Evolutionary conservation across 2,113 vertebrate genomes (phyloP), one percentile per base, ranked within the genome.

Genomic region (Lota lota): DNA sequence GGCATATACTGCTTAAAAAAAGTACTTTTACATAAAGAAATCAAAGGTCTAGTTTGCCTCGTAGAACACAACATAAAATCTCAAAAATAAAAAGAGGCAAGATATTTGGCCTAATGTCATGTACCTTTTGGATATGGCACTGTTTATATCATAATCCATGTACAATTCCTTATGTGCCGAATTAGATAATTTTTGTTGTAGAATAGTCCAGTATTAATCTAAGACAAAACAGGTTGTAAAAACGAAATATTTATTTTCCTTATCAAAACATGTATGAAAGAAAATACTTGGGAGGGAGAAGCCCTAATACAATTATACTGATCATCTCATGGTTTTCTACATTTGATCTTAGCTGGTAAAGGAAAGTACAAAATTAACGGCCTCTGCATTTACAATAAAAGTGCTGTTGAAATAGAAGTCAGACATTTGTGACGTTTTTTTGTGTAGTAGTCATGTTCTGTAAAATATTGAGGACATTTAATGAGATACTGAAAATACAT

Each of bases 361-460:
- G 53, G 14, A 56, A n/a, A 22, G 18, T 63, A 63, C 16, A 64
- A 36, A 40, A 12, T 64, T 3, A 64, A 64, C 28, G 10, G 63
- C 18, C 17, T 65, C 2, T 53, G 20, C 40, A 65, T 65, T 53
- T 65, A 51, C 50, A 65, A 20, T 22, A 53, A 65, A 65, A 65
- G 47, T 65, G 63, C 47, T 53, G 63, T 20, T 22, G 21, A 65
- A 65, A 40, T 47, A 40, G 11, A 21, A 22, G 47, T 21, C 40
- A 40, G 18, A 19, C 2, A 50, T 20, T 21, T 64, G 21, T 21
- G 14, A 40, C 4, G 21, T 53, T 40, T 40, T 36, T 10, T 64
- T 22, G 82, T n/a, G 47, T 58, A 89, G 84, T 89, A 87, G 86
- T 88, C 85, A 81, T 81, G 67, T 22, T 75, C 83, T 76, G 50